Base-by-base conservation (phyloP, 2,113 vertebrate species). In the Mobula birostris region DNA sequence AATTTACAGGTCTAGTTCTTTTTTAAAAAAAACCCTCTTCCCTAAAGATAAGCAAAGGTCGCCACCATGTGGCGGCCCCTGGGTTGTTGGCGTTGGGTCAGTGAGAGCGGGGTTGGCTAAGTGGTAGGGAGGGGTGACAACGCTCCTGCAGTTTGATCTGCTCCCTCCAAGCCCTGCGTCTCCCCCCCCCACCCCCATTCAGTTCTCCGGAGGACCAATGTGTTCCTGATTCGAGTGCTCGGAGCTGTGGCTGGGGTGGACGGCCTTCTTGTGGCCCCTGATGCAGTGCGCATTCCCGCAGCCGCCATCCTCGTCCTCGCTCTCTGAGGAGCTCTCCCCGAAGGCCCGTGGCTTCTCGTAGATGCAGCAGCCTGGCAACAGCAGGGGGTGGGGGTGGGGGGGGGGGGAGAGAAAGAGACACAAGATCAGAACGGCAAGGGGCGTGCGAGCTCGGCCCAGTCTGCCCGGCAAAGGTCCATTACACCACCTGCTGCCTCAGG, bases 311-410 rank as follows among this genome's bases (percentile, higher is more conserved):
- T 98, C 98, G 0, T 98, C 98, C 94, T 98, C 98, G 7, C 98
- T 99, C 94, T 99, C 98, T 0, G 98, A 98, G 24, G 98, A 98
- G 5, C 98, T 98, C 95, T 99, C 98, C 7, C 98, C 98, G 61
- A 99, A 98, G 95, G 98, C 97, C 82, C 97, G 96, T 1, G 98
- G 98, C 96, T 99, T 99, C 96, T 99, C 98, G 29, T 98, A 99
- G 94, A 99, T 96, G 95, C 98, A 99, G 96, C 98, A 98, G 96
- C 98, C 98, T 99, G 95, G 1, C 8, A n/a, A 32, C 12, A 19
- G 12, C 0, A 0, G 72, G 19, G 70, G 0, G n/a, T n/a, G n/a
- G n/a, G n/a, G n/a, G n/a, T n/a, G 19, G 70, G 70, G 7, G 0
- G 63, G 12, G 63, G 63, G 14, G 63, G 63, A 14, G 6, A 70